Base-by-base conservation (phyloP, 1,140 invertebrate species). In the Micrasema minimum region DNA sequence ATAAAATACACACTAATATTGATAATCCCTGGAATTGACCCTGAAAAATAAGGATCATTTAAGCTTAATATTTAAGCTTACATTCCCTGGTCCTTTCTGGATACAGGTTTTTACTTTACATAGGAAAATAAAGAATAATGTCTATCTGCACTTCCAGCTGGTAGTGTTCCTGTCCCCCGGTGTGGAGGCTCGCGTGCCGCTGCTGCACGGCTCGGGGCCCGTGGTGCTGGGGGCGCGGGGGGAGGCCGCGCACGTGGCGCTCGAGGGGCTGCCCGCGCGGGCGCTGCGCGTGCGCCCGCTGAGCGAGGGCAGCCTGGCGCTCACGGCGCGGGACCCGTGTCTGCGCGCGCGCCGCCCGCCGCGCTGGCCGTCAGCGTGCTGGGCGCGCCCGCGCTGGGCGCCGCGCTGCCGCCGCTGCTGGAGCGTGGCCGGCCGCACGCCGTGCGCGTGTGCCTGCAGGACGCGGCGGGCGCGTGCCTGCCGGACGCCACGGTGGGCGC, bases 141-240 rank as follows among this genome's bases (percentile, higher is more conserved):
- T n/a, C n/a, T n/a, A n/a, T n/a, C n/a, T n/a, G n/a, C n/a, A n/a
- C n/a, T 72, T 72, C 12, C 35, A 74, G 73, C n/a, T 75, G 16
- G 61, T 75, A 26, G 38, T 75, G 20, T 75, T 48, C 48, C 45
- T 68, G 37, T 41, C 48, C 18, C 48, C 57, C 18, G 26, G 35
- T 31, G 48, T 48, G 45, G 41, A 53, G 26, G 57, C 51, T n/a
- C 45, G 35, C 16, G 31, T 65, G 2, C n/a, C 65, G 11, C 50
- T 75, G 7, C 11, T 66, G 9, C 57, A 75, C 38, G 73, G 73
- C 41, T 75, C 73, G 1, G 69, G 73, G 10, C 46, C 31, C 65
- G 53, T 71, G 43, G 35, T 67, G 16, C 41, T 75, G 6, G 18
- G 18, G 23, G 26, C 5, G 68, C 73, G 50, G 0, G 22, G 51